Evolutionary conservation across 2,888 invertebrate genomes (phyloP).

Genomic region (Drosophila quinaria): DNA sequence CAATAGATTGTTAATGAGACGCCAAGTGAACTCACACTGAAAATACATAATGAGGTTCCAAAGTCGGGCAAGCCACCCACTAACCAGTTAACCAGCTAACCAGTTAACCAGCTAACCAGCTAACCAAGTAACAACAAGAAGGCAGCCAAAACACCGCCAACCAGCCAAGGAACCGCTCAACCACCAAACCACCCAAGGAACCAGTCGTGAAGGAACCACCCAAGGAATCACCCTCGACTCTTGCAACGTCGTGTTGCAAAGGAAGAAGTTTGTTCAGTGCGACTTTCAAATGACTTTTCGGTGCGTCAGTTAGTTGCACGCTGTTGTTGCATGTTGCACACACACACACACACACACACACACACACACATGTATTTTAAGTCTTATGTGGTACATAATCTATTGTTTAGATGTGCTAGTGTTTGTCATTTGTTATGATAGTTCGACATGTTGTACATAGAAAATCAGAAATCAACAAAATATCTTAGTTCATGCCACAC

Average conservation of each 20-base stretch:
- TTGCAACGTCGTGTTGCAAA: background rate
- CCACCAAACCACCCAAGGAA: background rate
- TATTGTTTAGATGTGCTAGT: slow-evolving; percentile 6
- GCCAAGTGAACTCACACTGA: background rate
- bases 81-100: slow-evolving; percentile 20
- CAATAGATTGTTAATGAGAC: background rate
- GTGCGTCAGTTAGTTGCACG: slow-evolving; percentile 52
- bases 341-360: slow-evolving; percentile 19
- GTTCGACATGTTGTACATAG: slow-evolving; percentile 33
- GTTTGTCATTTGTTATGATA: slow-evolving; percentile 51
- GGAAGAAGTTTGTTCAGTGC: slow-evolving; percentile 41
- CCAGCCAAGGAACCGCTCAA: background rate
- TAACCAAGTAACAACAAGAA: slow-evolving; percentile 10
- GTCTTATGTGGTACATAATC: slow-evolving; percentile 5
- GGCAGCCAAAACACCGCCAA: background rate
- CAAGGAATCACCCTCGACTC: background rate
- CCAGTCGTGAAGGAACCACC: background rate
- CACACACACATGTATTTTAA: background rate
- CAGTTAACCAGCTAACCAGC: slow-evolving; percentile 18
- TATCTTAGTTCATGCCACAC: slow-evolving; percentile 3
- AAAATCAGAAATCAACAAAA: slow-evolving; percentile 37
- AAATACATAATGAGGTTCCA: background rate
- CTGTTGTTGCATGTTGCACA: slow-evolving; percentile 32
- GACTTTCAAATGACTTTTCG: slow-evolving; percentile 76
- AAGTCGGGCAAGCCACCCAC: slow-evolving; percentile 6